A percentile compares a stretch with the other conserved stretches of the same genome.
These are phyloP conservation scores for Mythimna vitellina DNA, from an alignment of 2,888 invertebrate genomes.

Conservation along the genomic window DNA sequence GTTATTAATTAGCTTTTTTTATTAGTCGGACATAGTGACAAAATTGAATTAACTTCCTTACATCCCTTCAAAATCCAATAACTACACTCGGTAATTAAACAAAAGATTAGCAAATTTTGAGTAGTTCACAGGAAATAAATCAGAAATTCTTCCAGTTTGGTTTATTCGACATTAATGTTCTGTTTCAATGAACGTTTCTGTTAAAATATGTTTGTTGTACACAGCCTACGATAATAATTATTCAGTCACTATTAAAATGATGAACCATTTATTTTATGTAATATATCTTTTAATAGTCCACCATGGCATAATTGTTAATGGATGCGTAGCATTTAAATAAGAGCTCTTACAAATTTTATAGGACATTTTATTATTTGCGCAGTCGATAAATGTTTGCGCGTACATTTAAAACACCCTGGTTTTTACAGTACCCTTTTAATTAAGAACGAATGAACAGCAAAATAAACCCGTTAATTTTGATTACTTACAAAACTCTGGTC, in stretches of 20 bases:
- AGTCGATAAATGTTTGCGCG: slow-evolving; percentile 43
- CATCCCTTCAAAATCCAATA: no score
- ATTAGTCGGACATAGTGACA: neutral
- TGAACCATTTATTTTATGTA: slow-evolving; percentile 19
- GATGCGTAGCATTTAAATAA: slow-evolving; percentile 29
- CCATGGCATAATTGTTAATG: slow-evolving; percentile 33
- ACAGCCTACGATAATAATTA: slow-evolving; percentile 26
- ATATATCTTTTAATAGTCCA: slow-evolving; percentile 31
- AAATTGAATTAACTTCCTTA: no score
- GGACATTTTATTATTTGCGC: slow-evolving; percentile 40
- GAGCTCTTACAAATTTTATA: slow-evolving; percentile 21
- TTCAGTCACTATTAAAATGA: slow-evolving; percentile 15
- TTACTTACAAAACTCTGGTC: slow-evolving; percentile 65
- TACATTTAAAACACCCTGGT: slow-evolving; percentile 44
- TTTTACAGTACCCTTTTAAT: slow-evolving; percentile 55
- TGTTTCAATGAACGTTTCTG: neutral
- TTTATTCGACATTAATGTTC: slow-evolving; percentile 9
- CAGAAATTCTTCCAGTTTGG: neutral
- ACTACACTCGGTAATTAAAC: no score
- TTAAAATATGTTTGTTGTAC: neutral
- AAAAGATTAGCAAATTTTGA: neutral
- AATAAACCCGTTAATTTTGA: slow-evolving; percentile 69
- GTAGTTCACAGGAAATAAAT: neutral
- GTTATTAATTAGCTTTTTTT: neutral
- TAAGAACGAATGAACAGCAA: slow-evolving; percentile 63